phyloP scores from a whole-genome alignment of 2,797 vertebrate genomes.

The Garrulus glandarius region DNA sequence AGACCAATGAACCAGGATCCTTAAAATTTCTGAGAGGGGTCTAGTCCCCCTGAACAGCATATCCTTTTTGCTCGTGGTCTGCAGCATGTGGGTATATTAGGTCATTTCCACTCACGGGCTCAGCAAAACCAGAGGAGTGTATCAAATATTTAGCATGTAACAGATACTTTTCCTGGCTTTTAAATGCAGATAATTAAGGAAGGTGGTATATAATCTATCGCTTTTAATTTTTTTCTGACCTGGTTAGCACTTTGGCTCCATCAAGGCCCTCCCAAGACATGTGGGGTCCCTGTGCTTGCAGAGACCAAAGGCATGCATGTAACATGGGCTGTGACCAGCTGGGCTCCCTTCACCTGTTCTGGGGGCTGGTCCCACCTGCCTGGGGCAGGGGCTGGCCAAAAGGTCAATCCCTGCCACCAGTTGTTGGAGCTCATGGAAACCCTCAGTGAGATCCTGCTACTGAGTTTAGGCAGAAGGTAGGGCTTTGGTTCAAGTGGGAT shows the following conservation, averaged over 20 bases:
- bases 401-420: neutral
- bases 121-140: neutral
- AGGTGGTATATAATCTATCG: neutral
- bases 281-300: neutral
- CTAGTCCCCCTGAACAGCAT: neutral
- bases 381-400: neutral
- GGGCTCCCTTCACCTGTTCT: neutral
- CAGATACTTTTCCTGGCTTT: slow-evolving; percentile 4
- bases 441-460: neutral
- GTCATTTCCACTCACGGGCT: neutral
- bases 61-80: neutral
- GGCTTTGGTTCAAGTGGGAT: neutral
- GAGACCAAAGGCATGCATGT: neutral
- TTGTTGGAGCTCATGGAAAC: neutral
- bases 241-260: neutral
- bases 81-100: neutral
- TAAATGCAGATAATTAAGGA: slow-evolving; percentile 27
- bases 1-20: neutral
- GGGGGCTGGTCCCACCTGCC: neutral
- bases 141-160: slow-evolving; percentile 21
- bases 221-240: neutral
- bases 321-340: rapidly evolving
- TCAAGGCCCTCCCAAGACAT: neutral
- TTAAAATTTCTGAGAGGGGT: neutral
- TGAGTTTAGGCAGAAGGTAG: neutral